Evolutionary conservation across 2,797 vertebrate genomes (phyloP), one percentile per base, ranked within the genome.

Genomic region (Geotrypetes seraphini): DNA sequence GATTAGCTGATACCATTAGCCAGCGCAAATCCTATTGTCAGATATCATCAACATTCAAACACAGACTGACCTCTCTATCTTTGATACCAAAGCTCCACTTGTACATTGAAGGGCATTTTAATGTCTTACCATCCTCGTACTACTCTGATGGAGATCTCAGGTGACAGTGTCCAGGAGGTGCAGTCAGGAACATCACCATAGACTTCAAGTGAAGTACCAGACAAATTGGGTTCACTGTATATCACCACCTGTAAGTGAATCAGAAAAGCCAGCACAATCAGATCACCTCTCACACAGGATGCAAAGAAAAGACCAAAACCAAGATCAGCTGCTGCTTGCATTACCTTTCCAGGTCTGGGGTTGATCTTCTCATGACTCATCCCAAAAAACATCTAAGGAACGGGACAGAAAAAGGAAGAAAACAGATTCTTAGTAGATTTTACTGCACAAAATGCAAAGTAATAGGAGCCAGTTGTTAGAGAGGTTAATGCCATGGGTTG

Each of bases 261-360:
- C 31, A 22, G 13, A 33, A 32, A 14, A 29, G 19, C 33, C 1
- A 19, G 33, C 43, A 8, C 6, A 12, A 7, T 39, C 16, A 9
- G 3, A 24, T 5, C 5, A 3, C 3, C 16, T 38, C 24, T 39
- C 39, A 50, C 10, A 38, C 19, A 22, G 4, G 53, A 28, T n/a
- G 43, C n/a, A 16, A 36, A 35, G 2, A 16, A n/a, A 29, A 19
- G 9, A 39, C 19, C 43, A 5, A 39, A 7, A 9, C 10, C 42
- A 38, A 10, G 19, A 11, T 14, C 16, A 8, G 8, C 12, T 13
- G 23, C 41, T 19, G 17, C 1, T 12, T 7, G 31, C 27, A 59
- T 47, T 84, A 99, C 96, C 89, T 97, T 99, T 54, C 94, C 96
- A 47, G 96, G 94, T 36, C 94, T 85, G 59, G 84, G 89, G 66